Base-by-base conservation (phyloP, 2,888 invertebrate genomes). In the Candidula unifasciata region DNA sequence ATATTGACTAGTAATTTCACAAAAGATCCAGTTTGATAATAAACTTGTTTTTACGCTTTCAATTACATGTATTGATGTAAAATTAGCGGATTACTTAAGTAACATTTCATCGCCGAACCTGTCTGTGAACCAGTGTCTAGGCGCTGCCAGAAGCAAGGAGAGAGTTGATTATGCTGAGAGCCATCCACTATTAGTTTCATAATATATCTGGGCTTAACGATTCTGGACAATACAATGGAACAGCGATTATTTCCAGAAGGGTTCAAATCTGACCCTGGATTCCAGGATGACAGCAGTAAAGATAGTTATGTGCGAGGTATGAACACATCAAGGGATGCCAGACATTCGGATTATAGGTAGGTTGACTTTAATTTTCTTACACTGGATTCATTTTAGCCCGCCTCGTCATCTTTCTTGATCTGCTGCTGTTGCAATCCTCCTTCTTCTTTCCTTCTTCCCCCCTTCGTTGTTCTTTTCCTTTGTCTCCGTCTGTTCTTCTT, bases 281-380 rank as follows among this genome's bases (percentile, higher is more conserved):
- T 73, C 74, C 73, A 35, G 3, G 82, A 73, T 2, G 74, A 82
- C 16, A 27, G 13, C 1, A 74, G 69, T 21, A 71, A 73, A 35
- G 78, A 81, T n/a, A 81, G 57, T 10, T 81, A 73, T n/a, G 68
- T 71, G 1, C 44, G 71, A 27, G 57, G 35, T 16, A n/a, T 81
- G 1, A 30, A 37, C 27, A 74, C 82, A 21, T 60, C 60, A 13
- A 82, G 35, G 35, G 82, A 82, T 21, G 30, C 82, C 21, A 73
- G 73, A 18, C 82, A 82, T 71, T 82, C 82, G 27, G 82, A 82
- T n/a, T 74, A 60, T 37, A 82, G 82, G 82, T 81, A 81, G 21
- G 73, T 52, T 37, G 18, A 69, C 3, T n/a, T n/a, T n/a, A n/a
- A n/a, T n/a, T n/a, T n/a, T n/a, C n/a, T n/a, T n/a, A n/a, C n/a